phyloP scores from a whole-genome alignment of 2,113 vertebrate genomes.

The Sander vitreus region DNA sequence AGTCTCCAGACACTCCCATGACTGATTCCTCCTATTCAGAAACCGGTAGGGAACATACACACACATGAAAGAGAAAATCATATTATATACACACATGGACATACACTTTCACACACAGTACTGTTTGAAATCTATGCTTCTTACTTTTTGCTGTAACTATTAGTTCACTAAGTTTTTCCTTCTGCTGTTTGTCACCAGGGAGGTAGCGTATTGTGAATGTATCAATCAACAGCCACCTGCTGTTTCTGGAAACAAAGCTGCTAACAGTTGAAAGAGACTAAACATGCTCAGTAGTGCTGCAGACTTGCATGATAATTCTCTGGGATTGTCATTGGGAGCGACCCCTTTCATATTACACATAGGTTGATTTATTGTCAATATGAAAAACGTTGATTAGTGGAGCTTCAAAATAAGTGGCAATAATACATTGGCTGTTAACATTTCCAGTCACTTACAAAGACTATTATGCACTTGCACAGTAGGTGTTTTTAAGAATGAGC shows the following conservation, averaged over 20 bases:
- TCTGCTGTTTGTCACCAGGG: neutral
- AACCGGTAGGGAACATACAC: slow-evolving; percentile 71
- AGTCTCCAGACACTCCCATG: slow-evolving; percentile 76
- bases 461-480: too few species aligned
- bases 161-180: neutral
- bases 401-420: too few species aligned
- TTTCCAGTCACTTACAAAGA: too few species aligned
- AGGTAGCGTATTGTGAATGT: neutral
- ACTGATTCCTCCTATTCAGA: slow-evolving; percentile 82
- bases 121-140: neutral
- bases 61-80: neutral
- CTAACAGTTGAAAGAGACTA: neutral
- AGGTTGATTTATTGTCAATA: too few species aligned
- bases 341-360: neutral
- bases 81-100: neutral
- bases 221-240: neutral
- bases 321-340: neutral
- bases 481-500: too few species aligned
- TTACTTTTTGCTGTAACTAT: neutral
- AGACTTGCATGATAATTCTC: neutral
- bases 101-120: neutral
- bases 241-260: neutral
- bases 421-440: too few species aligned
- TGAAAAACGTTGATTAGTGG: too few species aligned
- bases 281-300: neutral